These are phyloP conservation scores for Uropsilus gracilis DNA, from an alignment of 2,113 vertebrate species.

Conservation along the genomic window DNA sequence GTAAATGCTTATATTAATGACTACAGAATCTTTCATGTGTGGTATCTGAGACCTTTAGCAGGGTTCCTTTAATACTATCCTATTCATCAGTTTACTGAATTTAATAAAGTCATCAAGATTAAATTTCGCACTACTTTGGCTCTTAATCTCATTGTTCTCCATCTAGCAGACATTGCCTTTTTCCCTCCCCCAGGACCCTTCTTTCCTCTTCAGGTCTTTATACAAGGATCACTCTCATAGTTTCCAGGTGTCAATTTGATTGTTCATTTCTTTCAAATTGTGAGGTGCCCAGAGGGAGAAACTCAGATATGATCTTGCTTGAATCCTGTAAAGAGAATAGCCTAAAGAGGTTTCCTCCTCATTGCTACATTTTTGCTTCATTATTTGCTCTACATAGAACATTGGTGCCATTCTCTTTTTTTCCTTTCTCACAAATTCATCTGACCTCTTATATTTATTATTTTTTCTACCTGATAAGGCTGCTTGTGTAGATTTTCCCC, in stretches of 20 bases:
- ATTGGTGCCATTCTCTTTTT: not conserved
- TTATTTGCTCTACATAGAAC: not conserved
- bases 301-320: not conserved
- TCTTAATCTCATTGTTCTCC: not conserved
- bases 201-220: not conserved
- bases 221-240: not conserved
- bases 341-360: not conserved
- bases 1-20: not conserved
- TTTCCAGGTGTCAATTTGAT: not conserved
- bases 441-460: not conserved
- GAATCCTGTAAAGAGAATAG: not conserved
- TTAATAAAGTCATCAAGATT: not conserved
- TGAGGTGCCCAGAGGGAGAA: not conserved
- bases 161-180: accelerated
- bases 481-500: not conserved
- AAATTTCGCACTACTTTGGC: not conserved
- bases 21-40: not conserved
- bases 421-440: not conserved
- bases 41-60: not conserved
- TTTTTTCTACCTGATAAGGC: not conserved
- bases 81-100: not conserved
- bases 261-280: not conserved
- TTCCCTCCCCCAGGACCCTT: not conserved
- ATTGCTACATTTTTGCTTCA: not conserved
- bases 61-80: not conserved